Conservation (phyloP, 2,888 invertebrate species). For the Pandemis heparana region DNA sequence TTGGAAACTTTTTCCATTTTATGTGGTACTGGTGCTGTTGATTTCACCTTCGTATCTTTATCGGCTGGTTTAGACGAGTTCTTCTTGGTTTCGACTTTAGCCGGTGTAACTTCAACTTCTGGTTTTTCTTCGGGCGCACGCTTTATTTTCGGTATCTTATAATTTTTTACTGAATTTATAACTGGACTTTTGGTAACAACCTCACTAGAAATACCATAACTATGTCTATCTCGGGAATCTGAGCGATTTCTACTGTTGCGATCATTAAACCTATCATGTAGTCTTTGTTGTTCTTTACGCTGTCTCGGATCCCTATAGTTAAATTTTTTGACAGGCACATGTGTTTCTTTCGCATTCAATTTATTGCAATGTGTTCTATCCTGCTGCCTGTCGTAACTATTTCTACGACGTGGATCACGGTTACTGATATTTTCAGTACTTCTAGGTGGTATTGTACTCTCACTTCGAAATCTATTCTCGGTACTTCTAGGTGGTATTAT, state of each 20-base stretch:
- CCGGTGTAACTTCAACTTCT: not conserved
- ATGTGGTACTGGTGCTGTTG: conserved; percentile 18
- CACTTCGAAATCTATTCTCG: conserved; percentile 39
- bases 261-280: conserved; percentile 50
- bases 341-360: conserved; percentile 47
- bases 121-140: conserved; percentile 54
- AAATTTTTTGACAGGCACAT: conserved; percentile 64
- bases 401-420: conserved; percentile 50
- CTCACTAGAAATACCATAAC: conserved; percentile 76
- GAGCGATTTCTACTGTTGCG: conserved; percentile 48
- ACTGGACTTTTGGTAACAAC: conserved; percentile 75
- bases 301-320: conserved; percentile 67
- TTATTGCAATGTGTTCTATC: conserved; percentile 23
- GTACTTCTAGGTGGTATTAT: conserved; percentile 39
- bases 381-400: conserved; percentile 44
- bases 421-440: conserved; percentile 19
- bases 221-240: conserved; percentile 54
- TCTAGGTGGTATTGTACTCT: conserved; percentile 23
- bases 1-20: conserved; percentile 25
- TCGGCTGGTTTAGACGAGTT: conserved; percentile 33
- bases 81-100: conserved; percentile 41
- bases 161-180: conserved; percentile 76
- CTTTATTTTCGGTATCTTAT: conserved; percentile 82
- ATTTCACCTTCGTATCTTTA: conserved; percentile 43
- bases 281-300: conserved; percentile 50